Conservation (phyloP, 2,888 invertebrate species). For the Tipula vernalis region DNA sequence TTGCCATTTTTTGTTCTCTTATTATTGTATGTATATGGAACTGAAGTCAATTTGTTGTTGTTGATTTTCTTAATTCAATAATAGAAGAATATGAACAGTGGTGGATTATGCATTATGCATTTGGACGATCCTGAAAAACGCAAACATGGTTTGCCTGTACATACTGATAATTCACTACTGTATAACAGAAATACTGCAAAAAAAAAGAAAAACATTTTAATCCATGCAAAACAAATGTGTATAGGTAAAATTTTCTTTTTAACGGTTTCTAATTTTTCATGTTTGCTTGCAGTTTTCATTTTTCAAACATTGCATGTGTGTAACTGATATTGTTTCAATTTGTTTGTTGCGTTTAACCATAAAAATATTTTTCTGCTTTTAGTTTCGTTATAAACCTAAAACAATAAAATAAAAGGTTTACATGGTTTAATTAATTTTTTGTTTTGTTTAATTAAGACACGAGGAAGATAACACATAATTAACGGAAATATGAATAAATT, state of each 20-base stretch:
- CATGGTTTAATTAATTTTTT: neutral
- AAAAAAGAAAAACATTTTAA: neutral
- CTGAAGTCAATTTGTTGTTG: neutral
- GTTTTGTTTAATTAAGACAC: no score
- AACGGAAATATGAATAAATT: no score
- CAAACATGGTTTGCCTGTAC: no score
- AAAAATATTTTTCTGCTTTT: neutral
- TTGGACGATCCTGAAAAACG: no score
- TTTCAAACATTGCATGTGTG: neutral
- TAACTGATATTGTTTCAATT: neutral
- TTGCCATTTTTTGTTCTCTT: neutral
- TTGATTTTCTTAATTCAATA: neutral
- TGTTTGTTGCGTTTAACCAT: neutral
- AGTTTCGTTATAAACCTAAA: neutral
- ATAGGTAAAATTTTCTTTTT: neutral
- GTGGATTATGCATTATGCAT: no score
- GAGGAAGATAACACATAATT: no score
- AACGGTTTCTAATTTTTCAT: slow-evolving; percentile 4
- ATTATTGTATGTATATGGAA: neutral
- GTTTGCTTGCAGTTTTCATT: neutral
- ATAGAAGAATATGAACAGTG: neutral
- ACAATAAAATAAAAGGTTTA: neutral
- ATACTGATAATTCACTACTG: neutral
- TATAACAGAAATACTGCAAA: neutral
- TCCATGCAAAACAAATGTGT: neutral